Evolutionary conservation across 2,888 invertebrate genomes (phyloP).

Genomic region (Crocallis elinguaria): DNA sequence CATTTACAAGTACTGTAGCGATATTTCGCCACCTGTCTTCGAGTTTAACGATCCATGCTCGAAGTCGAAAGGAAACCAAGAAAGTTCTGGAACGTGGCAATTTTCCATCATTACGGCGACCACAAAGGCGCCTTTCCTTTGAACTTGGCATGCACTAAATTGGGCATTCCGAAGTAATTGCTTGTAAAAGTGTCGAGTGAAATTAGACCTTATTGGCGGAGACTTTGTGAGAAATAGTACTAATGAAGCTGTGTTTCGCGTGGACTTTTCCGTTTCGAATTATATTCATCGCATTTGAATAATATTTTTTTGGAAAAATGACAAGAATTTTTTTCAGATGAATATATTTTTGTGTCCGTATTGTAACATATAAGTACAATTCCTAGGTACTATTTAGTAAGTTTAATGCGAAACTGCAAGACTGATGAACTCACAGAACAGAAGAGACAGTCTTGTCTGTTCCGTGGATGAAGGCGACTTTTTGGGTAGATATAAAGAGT

Average conservation of each 20-base stretch:
- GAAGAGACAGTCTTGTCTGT: no score
- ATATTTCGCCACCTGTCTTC: neutral
- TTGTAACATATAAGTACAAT: no score
- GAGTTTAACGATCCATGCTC: slow-evolving; percentile 1
- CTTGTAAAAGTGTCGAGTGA: slow-evolving; percentile 32
- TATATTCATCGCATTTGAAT: no score
- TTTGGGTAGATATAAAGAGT: no score
- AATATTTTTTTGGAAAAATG: no score
- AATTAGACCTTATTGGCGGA: slow-evolving; percentile 35
- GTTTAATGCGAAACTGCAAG: no score
- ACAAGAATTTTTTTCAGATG: no score
- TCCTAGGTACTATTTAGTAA: no score
- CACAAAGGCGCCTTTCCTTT: slow-evolving; percentile 37
- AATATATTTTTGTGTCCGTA: no score
- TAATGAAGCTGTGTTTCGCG: neutral
- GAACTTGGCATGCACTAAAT: slow-evolving; percentile 34
- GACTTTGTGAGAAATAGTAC: slow-evolving; percentile 11
- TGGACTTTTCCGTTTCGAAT: neutral
- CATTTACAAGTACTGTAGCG: neutral
- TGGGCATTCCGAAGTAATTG: slow-evolving; percentile 38
- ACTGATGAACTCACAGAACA: no score
- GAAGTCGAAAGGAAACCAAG: slow-evolving; percentile 20
- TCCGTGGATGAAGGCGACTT: no score
- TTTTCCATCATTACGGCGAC: slow-evolving; percentile 29
- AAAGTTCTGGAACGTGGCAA: slow-evolving; percentile 21